Conservation (phyloP, 2,888 invertebrate species). For the Drosophila limbata region DNA sequence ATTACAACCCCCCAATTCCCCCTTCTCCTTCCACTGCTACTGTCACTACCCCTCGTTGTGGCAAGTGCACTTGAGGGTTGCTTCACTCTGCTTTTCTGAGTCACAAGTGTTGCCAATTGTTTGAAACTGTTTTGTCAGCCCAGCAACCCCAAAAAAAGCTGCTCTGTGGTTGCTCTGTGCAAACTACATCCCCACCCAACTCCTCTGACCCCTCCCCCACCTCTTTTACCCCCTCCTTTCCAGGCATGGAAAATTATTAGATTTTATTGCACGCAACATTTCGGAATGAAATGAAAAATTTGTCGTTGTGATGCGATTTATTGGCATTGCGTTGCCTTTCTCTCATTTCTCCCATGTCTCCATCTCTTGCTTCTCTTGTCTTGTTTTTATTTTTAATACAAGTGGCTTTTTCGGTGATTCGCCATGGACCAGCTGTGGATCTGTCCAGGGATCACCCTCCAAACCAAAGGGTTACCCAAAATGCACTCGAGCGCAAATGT, state of each 20-base stretch:
- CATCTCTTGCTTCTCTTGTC: slow-evolving; percentile 3
- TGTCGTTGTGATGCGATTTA: slow-evolving; percentile 69
- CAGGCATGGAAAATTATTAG: slow-evolving; percentile 67
- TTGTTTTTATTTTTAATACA: slow-evolving; percentile 71
- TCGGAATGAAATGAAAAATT: slow-evolving; percentile 69
- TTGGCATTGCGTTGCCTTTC: slow-evolving; percentile 42
- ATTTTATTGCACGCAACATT: slow-evolving; percentile 72
- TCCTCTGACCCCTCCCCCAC: too few relatives aligned
- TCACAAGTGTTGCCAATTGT: slow-evolving; percentile 81
- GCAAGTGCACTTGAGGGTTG: slow-evolving; percentile 73
- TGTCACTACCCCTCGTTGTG: slow-evolving; percentile 17
- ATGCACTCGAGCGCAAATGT: slow-evolving; percentile 77
- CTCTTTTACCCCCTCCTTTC: not conserved
- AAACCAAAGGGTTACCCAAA: slow-evolving; percentile 59
- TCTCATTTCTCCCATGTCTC: too few relatives aligned
- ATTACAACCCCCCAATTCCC: slow-evolving; percentile 68
- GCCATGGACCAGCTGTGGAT: slow-evolving; percentile 61
- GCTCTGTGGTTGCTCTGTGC: slow-evolving; percentile 34
- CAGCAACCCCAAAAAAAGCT: slow-evolving; percentile 51
- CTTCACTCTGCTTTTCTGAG: slow-evolving; percentile 36
- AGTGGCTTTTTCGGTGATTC: slow-evolving; percentile 73
- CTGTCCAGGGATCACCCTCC: slow-evolving; percentile 19
- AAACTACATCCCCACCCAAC: slow-evolving; percentile 26
- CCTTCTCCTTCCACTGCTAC: slow-evolving; percentile 5
- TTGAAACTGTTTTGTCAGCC: slow-evolving; percentile 71